Evolutionary conservation across 2,797 vertebrate species (phyloP).

Genomic region (Cryptoprocta ferox): DNA sequence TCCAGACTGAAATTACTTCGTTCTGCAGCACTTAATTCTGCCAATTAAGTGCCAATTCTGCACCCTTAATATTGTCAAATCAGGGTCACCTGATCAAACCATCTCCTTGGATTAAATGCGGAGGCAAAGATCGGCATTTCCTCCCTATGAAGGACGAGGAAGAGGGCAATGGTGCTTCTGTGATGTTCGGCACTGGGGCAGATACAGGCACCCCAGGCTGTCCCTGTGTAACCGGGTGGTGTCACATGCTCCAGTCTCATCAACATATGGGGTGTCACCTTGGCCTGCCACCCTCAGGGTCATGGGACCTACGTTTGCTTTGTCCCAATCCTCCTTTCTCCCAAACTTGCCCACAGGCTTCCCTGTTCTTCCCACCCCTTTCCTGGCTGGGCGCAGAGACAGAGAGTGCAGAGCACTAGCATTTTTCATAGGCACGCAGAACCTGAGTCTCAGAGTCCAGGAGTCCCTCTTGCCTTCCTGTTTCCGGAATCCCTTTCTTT

Average conservation of each 20-base stretch:
- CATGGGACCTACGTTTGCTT: not conserved
- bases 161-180: not conserved
- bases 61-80: not conserved
- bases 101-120: not conserved
- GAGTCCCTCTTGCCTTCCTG: not conserved
- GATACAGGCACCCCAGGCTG: not conserved
- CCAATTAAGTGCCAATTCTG: too few relatives aligned
- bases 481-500: not conserved
- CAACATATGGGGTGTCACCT: not conserved
- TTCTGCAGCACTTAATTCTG: not conserved
- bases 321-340: not conserved
- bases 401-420: not conserved
- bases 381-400: not conserved
- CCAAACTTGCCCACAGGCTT: not conserved
- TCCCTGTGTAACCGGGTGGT: rapidly evolving
- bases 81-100: not conserved
- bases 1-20: not conserved
- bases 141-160: not conserved
- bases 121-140: not conserved
- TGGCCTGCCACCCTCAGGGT: not conserved
- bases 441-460: not conserved
- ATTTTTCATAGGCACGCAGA: not conserved
- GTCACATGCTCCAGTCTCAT: not conserved
- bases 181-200: not conserved
- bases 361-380: not conserved